Evolutionary conservation across 2,888 invertebrate species (phyloP), one percentile per base, ranked within the genome.

Genomic region (Harmothoe impar): DNA sequence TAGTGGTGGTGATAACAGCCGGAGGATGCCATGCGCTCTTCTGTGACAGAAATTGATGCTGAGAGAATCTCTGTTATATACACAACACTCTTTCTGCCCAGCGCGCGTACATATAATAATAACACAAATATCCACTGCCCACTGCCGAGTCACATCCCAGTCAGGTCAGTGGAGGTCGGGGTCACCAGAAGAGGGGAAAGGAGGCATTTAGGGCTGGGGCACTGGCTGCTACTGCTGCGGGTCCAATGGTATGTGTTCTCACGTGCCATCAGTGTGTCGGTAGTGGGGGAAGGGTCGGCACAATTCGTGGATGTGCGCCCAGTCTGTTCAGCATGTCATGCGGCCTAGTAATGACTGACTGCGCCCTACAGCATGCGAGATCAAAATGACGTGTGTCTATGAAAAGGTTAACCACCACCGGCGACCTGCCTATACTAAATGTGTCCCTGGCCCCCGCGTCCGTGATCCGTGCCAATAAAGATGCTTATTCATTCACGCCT

Each of bases 111-210:
- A 77, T 33, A 23, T 12, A 15, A 15, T 29, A 31, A n/a, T n/a
- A 17, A 35, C 23, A 17, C 1, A 15, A 35, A 35, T 23, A 1
- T 12, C 81, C n/a, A 43, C 33, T 17, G 25, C 33, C 35, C 43
- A 81, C 35, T 23, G n/a, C 81, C 15, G 81, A 81, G 81, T 81
- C 81, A 33, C 43, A 81, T 15, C 43, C 81, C 43, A 81, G 81
- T 33, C 81, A 81, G 81, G 81, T 81, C 81, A 43, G 35, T 43
- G 43, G 81, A 43, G 81, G 81, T 81, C 81, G 81, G 43, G 81
- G 81, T 81, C 33, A 43, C 5, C 5, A 43, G 35, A 81, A 43
- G 81, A 43, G 81, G 23, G n/a, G 81, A 35, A 25, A 35, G 17
- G 81, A 81, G 81, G 35, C 81, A 81, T 33, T 33, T 43, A 33